A percentile compares a stretch with the other conserved stretches of the same genome.
Evolutionary conservation across 2,888 invertebrate species (phyloP).

Genomic region (Agrochola litura): DNA sequence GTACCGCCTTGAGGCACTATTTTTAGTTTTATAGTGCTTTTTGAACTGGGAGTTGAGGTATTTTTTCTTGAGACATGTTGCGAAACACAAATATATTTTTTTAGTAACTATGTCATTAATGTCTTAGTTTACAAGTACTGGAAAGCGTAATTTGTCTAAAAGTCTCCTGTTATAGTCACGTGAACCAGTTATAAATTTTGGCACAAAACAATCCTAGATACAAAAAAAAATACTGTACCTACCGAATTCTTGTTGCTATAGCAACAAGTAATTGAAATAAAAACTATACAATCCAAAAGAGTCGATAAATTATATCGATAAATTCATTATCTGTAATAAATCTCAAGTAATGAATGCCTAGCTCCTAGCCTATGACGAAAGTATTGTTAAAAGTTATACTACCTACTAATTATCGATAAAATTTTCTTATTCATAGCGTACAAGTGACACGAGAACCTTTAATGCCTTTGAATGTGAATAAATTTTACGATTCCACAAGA

Average conservation of each 20-base stretch:
- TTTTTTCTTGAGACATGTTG: neutral
- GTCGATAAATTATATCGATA: neutral
- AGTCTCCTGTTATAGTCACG: neutral
- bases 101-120: neutral
- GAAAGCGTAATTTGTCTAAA: neutral
- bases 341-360: neutral
- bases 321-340: neutral
- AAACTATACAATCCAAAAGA: neutral
- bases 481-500: conserved; percentile 65
- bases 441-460: conserved; percentile 57
- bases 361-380: conserved; percentile 65
- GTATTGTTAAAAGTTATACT: conserved; percentile 72
- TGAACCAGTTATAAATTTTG: neutral
- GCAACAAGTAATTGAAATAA: neutral
- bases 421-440: conserved; percentile 65
- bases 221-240: neutral
- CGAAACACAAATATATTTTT: neutral
- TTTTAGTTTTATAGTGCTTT: conserved; percentile 78
- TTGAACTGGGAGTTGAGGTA: conserved; percentile 63
- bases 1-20: conserved; percentile 72
- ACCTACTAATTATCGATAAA: conserved; percentile 73
- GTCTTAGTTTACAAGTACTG: no score
- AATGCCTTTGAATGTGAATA: conserved; percentile 63
- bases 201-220: neutral
- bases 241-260: neutral